Conservation (phyloP, 2,888 invertebrate genomes). For the Alloplasta piceator region DNA sequence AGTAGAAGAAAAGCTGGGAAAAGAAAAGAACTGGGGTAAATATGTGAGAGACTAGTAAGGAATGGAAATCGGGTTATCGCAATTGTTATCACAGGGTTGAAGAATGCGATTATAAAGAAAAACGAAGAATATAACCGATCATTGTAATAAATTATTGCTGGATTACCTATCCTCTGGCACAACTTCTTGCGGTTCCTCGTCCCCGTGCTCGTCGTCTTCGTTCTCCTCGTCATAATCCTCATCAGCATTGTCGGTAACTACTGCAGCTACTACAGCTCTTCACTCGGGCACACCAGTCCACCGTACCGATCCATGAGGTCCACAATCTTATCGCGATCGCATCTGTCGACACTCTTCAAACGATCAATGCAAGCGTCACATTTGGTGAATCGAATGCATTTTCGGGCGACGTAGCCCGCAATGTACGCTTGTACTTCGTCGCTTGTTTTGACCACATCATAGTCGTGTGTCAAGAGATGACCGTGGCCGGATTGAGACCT, state of each 20-base stretch:
- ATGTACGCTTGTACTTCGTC: slow-evolving; percentile 56
- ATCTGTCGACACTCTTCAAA: slow-evolving; percentile 26
- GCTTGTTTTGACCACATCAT: slow-evolving; percentile 53
- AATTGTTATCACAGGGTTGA: slow-evolving; percentile 5
- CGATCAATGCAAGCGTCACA: slow-evolving; percentile 44
- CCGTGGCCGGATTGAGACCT: slow-evolving; percentile 26
- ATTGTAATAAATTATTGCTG: slow-evolving; percentile 1
- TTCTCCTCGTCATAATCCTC: slow-evolving; percentile 57
- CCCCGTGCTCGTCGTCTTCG: slow-evolving; percentile 75
- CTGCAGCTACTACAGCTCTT: slow-evolving; percentile 65
- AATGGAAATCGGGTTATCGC: slow-evolving; percentile 5
- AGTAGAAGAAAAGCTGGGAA: not conserved
- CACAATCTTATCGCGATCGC: slow-evolving; percentile 43
- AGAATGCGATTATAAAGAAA: slow-evolving; percentile 15
- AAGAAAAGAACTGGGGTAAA: not conserved
- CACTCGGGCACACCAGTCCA: slow-evolving; percentile 53
- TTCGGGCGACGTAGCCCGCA: slow-evolving; percentile 60
- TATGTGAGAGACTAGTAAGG: not conserved
- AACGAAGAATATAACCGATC: slow-evolving; percentile 3
- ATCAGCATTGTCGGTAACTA: slow-evolving; percentile 68
- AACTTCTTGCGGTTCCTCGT: slow-evolving; percentile 14
- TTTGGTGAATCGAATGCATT: slow-evolving; percentile 36
- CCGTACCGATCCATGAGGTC: slow-evolving; percentile 43
- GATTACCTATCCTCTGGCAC: slow-evolving; percentile 7
- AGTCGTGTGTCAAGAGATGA: slow-evolving; percentile 47